These are phyloP conservation scores for Caenorhabditis japonica DNA, from an alignment of 2,888 invertebrate species.

Conservation along the genomic window DNA sequence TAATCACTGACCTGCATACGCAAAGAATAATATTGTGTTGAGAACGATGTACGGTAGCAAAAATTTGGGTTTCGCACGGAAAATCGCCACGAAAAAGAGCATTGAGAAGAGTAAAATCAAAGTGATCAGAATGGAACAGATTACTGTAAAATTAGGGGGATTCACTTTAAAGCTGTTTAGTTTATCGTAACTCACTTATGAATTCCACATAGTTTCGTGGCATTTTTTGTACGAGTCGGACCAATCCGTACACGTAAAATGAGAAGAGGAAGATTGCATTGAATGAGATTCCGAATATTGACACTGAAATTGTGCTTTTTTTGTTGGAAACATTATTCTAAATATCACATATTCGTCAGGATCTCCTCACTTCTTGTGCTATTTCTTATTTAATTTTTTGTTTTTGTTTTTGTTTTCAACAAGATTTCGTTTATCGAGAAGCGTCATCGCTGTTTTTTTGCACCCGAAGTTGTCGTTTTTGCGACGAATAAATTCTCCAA, in stretches of 20 bases:
- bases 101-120: constrained; percentile 31
- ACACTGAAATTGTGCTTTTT: constrained; percentile 32
- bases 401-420: too few species aligned
- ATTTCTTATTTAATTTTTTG: too few species aligned
- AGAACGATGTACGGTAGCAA: constrained; percentile 50
- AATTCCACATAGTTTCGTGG: constrained; percentile 42
- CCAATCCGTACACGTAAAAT: constrained; percentile 39
- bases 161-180: not conserved
- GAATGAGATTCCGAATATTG: constrained; percentile 52
- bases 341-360: too few species aligned
- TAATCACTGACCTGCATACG: constrained; percentile 45
- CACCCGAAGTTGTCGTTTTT: too few species aligned
- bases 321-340: too few species aligned
- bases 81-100: constrained; percentile 46
- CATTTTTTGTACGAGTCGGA: constrained; percentile 39
- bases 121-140: constrained; percentile 35
- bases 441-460: too few species aligned
- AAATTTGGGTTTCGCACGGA: constrained; percentile 40
- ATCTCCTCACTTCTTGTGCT: too few species aligned
- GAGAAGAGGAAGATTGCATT: constrained; percentile 41
- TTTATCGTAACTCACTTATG: constrained; percentile 30
- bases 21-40: constrained; percentile 47
- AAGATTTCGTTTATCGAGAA: too few species aligned
- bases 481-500: too few species aligned
- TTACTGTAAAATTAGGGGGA: constrained; percentile 22